phyloP scores from a whole-genome alignment of 2,888 invertebrate species.

The Trachelus troglodyta region DNA sequence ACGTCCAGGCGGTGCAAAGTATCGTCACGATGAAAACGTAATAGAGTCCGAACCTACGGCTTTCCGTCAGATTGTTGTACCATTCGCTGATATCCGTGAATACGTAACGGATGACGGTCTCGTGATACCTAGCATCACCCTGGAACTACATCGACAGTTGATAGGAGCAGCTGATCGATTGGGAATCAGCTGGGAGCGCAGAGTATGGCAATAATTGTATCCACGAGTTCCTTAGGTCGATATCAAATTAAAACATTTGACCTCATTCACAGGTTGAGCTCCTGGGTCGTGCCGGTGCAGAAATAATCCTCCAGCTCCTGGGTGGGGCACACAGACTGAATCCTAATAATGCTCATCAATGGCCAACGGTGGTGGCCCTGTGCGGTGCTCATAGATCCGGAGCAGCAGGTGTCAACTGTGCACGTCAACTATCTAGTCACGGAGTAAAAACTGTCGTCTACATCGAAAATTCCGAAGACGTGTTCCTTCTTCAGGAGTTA shows the following conservation, averaged over 20 bases:
- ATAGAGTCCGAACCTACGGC: conserved; percentile 75
- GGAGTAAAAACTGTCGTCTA: conserved; percentile 79
- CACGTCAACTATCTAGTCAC: conserved; percentile 84
- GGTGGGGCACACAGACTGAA: conserved; percentile 88
- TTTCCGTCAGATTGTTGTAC: conserved; percentile 78
- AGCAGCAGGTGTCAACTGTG: conserved; percentile 80
- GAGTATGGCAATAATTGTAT: conserved; percentile 40
- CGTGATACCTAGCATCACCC: conserved; percentile 80
- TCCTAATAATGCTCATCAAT: conserved; percentile 89
- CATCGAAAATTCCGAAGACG: conserved; percentile 66
- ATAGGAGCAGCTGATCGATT: conserved; percentile 76
- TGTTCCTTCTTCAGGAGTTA: conserved; percentile 73
- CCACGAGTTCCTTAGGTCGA: not conserved
- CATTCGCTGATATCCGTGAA: conserved; percentile 72
- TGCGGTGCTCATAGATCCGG: conserved; percentile 77
- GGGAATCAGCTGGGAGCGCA: conserved; percentile 75
- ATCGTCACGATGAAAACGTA: conserved; percentile 89
- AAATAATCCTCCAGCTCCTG: conserved; percentile 84
- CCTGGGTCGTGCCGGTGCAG: conserved; percentile 85
- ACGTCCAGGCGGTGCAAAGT: conserved; percentile 66
- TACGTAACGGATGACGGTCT: conserved; percentile 87
- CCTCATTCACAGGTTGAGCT: conserved; percentile 72
- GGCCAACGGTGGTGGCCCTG: conserved; percentile 83
- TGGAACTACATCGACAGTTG: conserved; percentile 75
- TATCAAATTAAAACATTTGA: not conserved